Base-by-base conservation (phyloP, 2,888 invertebrate species). In the Rhamnusium bicolor region DNA sequence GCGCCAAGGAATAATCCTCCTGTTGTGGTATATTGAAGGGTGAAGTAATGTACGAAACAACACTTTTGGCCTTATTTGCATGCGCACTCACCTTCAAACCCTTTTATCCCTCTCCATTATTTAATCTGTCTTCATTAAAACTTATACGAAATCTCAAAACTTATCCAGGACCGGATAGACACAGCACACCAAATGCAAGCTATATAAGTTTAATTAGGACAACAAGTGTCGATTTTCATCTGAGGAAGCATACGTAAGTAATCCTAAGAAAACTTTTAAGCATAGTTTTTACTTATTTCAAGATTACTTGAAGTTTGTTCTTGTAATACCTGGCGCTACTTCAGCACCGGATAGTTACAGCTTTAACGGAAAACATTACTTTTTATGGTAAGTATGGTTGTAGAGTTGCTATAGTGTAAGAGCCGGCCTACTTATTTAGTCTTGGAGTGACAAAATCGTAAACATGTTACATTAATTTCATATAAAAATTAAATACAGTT, bases 101-200 rank as follows among this genome's bases (percentile, higher is more conserved):
- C 74, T 74, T 74, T 74, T 71, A 74, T 71, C 29, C 51, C 47
- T 24, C 67, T 71, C 65, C 65, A 83, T 84, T 85, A 84, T 84
- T 84, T 84, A 84, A 84, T 83, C 81, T 82, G 84, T 85, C 84
- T 85, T 85, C 84, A 85, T 85, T 85, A 85, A 85, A 85, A 85
- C 84, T 85, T 85, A n/a, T n/a, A 81, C 81, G 76, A 76, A 75
- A 78, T 19, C 51, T 53, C 53, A 53, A 65, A 65, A 24, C 63
- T 49, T 49, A 49, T 24, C 46, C 8, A 32, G 32, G 16, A 10
- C 19, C 46, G 46, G 40, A 21, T 46, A n/a, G 8, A 18, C 24
- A 12, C 10, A 18, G 46, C 32, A 27, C 58, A 29, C 32, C 18
- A 32, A 60, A 60, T 60, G 29, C 16, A 32, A 32, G 18, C 18